A percentile compares a stretch with the other conserved stretches of the same genome.
These are phyloP conservation scores for Iselma pallidipennis DNA, from an alignment of 2,888 invertebrate genomes.

Conservation along the genomic window DNA sequence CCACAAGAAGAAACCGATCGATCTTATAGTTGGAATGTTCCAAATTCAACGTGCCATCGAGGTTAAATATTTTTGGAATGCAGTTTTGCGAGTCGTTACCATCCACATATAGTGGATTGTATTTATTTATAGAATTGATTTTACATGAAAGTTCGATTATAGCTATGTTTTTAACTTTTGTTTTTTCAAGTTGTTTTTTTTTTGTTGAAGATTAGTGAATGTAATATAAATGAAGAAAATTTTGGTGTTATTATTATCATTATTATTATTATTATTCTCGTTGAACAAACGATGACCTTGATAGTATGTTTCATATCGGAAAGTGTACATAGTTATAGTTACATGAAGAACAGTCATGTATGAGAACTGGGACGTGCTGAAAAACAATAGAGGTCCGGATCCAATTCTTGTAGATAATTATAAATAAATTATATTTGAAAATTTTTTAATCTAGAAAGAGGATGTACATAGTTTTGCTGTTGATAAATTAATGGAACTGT, in stretches of 20 bases:
- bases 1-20: conserved; percentile 3
- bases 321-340: conserved; percentile 1
- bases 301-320: conserved; percentile 13
- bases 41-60: conserved; percentile 22
- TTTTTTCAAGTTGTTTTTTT: not conserved
- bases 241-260: not conserved
- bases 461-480: not conserved
- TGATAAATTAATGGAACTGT: not conserved
- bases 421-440: not conserved
- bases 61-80: conserved; percentile 26
- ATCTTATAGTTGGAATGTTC: conserved; percentile 14
- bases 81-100: conserved; percentile 25
- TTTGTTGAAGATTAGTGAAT: too few relatives aligned
- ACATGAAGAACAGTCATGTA: conserved; percentile 9
- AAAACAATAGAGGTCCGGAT: not conserved
- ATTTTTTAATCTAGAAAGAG: not conserved
- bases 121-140: conserved; percentile 4
- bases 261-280: conserved; percentile 14
- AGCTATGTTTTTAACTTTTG: not conserved
- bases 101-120: not conserved
- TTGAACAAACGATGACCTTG: conserved; percentile 24
- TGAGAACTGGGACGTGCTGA: conserved; percentile 21
- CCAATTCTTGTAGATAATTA: not conserved
- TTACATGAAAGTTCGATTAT: conserved; percentile 28
- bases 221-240: too few relatives aligned